Evolutionary conservation across 2,888 invertebrate genomes (phyloP).

Genomic region (Liodrosophila aerea): DNA sequence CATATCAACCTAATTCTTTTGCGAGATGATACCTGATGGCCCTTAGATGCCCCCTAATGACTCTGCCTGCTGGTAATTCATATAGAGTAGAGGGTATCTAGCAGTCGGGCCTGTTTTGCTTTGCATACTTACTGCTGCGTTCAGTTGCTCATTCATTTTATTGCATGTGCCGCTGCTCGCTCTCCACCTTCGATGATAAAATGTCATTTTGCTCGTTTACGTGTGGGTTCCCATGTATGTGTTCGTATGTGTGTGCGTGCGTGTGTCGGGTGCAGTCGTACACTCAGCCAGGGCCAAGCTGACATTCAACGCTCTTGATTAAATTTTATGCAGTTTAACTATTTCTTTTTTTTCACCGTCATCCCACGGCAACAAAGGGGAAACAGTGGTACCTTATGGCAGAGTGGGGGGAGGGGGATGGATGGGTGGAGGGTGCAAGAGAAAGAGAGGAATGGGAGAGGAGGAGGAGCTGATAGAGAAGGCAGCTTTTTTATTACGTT

Average conservation of each 20-base stretch:
- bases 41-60: too few relatives aligned
- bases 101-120: background rate
- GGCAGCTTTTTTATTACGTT: slow-evolving; percentile 55
- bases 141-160: slow-evolving; percentile 60
- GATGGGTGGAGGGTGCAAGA: too few relatives aligned
- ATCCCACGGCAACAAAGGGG: slow-evolving; percentile 26
- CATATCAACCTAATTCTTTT: too few relatives aligned
- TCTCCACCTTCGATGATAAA: slow-evolving; percentile 78
- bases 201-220: slow-evolving; percentile 78
- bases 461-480: slow-evolving; percentile 35
- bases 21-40: too few relatives aligned
- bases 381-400: slow-evolving; percentile 27
- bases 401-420: background rate
- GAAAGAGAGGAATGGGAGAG: background rate
- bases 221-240: slow-evolving; percentile 40
- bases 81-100: background rate
- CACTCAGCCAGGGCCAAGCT: slow-evolving; percentile 67
- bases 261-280: slow-evolving; percentile 32
- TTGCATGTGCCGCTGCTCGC: slow-evolving; percentile 48
- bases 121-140: slow-evolving; percentile 22
- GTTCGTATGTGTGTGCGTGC: slow-evolving; percentile 15
- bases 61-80: too few relatives aligned
- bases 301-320: slow-evolving; percentile 77
- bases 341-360: slow-evolving; percentile 53
- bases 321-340: slow-evolving; percentile 78